phyloP scores from a whole-genome alignment of 2,797 vertebrate genomes.

The Dipus sagitta region DNA sequence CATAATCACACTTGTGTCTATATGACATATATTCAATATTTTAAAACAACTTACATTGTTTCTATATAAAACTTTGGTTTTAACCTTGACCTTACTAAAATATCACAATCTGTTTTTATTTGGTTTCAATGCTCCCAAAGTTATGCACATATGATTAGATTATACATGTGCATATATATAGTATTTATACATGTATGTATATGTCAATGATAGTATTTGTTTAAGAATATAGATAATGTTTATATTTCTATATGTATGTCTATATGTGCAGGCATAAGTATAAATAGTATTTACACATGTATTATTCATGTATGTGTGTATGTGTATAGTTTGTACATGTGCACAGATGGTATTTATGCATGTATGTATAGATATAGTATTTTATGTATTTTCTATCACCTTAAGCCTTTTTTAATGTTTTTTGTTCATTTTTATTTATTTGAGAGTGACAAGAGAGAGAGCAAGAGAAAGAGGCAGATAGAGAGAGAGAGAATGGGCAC shows the following conservation, averaged over 20 bases:
- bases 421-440: too few species aligned
- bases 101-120: neutral
- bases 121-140: neutral
- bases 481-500: too few species aligned
- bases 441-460: too few species aligned
- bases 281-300: neutral
- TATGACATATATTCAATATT: neutral
- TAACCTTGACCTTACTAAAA: neutral
- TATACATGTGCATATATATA: neutral
- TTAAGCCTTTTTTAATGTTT: neutral
- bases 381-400: neutral
- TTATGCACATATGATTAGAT: neutral
- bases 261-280: neutral
- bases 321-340: neutral
- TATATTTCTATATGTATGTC: neutral
- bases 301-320: neutral
- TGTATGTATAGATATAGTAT: neutral
- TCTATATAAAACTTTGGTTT: neutral
- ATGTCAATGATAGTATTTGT: neutral
- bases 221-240: neutral
- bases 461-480: too few species aligned
- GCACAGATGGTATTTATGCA: neutral
- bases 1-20: neutral
- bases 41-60: neutral
- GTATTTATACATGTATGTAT: neutral